These are phyloP conservation scores for Nasonia giraulti DNA, from an alignment of 1,140 invertebrate genomes.

Conservation along the genomic window DNA sequence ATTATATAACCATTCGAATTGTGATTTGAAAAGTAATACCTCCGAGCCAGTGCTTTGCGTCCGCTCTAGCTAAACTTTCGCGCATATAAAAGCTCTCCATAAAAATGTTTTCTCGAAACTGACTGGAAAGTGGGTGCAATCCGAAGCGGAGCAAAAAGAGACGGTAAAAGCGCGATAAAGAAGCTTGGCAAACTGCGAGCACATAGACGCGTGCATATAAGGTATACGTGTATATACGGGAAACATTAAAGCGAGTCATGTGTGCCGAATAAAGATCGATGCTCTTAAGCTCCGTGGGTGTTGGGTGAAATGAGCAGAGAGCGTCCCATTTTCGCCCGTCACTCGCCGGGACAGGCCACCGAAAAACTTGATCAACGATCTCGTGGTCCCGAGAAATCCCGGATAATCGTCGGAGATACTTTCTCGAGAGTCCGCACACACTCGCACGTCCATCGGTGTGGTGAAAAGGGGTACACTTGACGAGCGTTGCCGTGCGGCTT, in stretches of 20 bases:
- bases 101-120: not conserved
- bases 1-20: too few relatives aligned
- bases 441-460: too few relatives aligned
- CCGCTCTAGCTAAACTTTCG: too few relatives aligned
- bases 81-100: not conserved
- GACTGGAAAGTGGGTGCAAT: not conserved
- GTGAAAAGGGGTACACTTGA: not conserved
- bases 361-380: slow-evolving; percentile 16
- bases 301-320: not conserved
- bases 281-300: not conserved
- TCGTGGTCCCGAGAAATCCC: not conserved
- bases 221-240: not conserved
- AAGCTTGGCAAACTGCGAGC: too few relatives aligned
- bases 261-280: slow-evolving; percentile 21
- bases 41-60: too few relatives aligned
- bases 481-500: not conserved
- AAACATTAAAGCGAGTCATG: not conserved
- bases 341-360: not conserved
- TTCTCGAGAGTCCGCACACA: not conserved
- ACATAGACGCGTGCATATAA: too few relatives aligned
- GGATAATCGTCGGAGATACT: slow-evolving; percentile 11
- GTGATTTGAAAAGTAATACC: too few relatives aligned
- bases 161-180: slow-evolving; percentile 10
- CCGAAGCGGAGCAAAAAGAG: not conserved
- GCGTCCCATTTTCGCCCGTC: not conserved